A percentile compares a stretch with the other conserved stretches of the same genome.
Evolutionary conservation across 2,888 invertebrate genomes (phyloP).

Genomic region (Iselma pallidipennis): DNA sequence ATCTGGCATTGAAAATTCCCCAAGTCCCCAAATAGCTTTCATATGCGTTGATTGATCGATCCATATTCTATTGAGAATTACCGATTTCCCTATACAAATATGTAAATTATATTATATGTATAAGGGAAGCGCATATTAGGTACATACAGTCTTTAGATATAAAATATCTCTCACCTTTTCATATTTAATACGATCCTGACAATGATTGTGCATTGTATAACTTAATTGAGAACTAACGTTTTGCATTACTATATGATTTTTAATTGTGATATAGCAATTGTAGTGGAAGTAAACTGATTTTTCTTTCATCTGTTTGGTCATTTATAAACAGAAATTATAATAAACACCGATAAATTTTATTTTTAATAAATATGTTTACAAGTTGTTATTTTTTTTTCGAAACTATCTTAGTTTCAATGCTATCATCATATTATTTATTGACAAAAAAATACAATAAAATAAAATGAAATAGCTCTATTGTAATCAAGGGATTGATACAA

Average conservation of each 20-base stretch:
- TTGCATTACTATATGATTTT: constrained; percentile 1
- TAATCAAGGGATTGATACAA: too few relatives aligned
- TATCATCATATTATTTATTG: background rate
- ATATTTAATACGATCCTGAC: constrained; percentile 24
- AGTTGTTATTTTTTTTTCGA: too few relatives aligned
- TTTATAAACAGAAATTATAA: constrained; percentile 20
- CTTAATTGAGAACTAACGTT: constrained; percentile 29
- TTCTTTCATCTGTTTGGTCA: constrained; percentile 19
- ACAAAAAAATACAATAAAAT: too few relatives aligned
- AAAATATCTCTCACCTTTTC: constrained; percentile 16
- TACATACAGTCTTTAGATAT: too few relatives aligned
- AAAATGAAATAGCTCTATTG: too few relatives aligned
- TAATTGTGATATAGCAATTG: constrained; percentile 24
- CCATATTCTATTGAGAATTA: too few relatives aligned
- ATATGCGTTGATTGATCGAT: too few relatives aligned
- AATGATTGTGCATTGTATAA: constrained; percentile 35
- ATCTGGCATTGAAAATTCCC: too few relatives aligned
- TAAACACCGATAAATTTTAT: constrained; percentile 26
- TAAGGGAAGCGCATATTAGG: too few relatives aligned
- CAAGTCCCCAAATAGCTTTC: too few relatives aligned
- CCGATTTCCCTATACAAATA: too few relatives aligned
- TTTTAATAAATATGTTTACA: background rate
- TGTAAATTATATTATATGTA: too few relatives aligned
- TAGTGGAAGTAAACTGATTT: constrained; percentile 17
- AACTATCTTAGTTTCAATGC: background rate